A percentile compares a stretch with the other conserved stretches of the same genome.
phyloP scores from a whole-genome alignment of 2,888 invertebrate species.

The Andrena marginata region DNA sequence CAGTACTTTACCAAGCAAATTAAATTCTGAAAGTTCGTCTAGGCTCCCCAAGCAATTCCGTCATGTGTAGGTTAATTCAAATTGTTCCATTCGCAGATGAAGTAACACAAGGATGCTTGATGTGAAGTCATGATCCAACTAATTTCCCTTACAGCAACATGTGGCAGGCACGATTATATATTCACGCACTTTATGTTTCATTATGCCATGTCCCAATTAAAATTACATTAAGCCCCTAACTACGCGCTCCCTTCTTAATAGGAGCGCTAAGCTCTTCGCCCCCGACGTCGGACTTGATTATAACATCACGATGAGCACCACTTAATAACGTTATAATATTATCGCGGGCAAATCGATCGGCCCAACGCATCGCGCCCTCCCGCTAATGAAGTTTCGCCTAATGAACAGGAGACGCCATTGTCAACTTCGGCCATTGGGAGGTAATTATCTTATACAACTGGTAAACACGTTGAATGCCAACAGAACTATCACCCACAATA shows the following conservation, averaged over 20 bases:
- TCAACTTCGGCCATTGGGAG: slow-evolving; percentile 46
- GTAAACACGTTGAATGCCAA: slow-evolving; percentile 41
- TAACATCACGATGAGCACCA: not conserved
- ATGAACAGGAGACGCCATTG: slow-evolving; percentile 38
- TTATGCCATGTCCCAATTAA: not conserved
- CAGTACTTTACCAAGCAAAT: not conserved
- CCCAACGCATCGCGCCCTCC: not conserved
- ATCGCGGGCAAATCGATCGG: slow-evolving; percentile 21
- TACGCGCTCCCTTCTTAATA: not conserved
- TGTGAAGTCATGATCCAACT: too few relatives aligned
- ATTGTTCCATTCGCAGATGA: not conserved
- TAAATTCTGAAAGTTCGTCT: not conserved
- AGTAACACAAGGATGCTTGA: not conserved
- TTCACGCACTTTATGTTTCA: not conserved
- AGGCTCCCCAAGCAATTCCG: not conserved
- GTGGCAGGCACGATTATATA: not conserved
- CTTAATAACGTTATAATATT: slow-evolving; percentile 15
- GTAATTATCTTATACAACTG: slow-evolving; percentile 52
- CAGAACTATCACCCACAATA: slow-evolving; percentile 23
- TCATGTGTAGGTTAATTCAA: not conserved
- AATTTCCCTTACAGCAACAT: too few relatives aligned
- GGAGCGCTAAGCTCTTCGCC: not conserved
- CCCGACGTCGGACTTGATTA: not conserved
- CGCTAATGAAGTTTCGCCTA: slow-evolving; percentile 47
- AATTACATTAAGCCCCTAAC: not conserved